Conservation (phyloP, 2,888 invertebrate genomes). For the Aplocera efformata region DNA sequence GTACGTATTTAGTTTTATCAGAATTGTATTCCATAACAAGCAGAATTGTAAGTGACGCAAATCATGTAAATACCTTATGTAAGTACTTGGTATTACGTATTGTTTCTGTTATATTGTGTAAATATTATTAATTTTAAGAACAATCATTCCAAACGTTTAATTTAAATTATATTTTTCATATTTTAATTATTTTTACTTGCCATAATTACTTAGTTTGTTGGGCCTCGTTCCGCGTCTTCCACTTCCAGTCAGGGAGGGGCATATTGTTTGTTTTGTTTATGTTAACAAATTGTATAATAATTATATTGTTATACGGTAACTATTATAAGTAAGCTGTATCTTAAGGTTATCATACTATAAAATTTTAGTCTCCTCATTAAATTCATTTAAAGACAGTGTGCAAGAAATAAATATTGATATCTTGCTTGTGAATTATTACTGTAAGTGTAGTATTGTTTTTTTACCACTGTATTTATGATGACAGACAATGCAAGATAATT, state of each 20-base stretch:
- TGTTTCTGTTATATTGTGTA: conserved; percentile 74
- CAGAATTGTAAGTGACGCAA: conserved; percentile 29
- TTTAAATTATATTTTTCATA: conserved; percentile 70
- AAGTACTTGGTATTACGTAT: conserved; percentile 42
- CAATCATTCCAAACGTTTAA: conserved; percentile 74
- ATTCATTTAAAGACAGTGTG: too few species aligned
- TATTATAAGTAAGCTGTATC: conserved; percentile 43
- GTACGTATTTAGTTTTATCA: conserved; percentile 7
- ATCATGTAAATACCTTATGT: conserved; percentile 45
- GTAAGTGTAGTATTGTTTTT: too few species aligned
- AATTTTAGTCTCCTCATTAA: conserved; percentile 1
- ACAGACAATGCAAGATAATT: too few species aligned
- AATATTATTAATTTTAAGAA: conserved; percentile 62
- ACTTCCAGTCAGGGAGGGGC: conserved; percentile 52
- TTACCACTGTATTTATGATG: too few species aligned
- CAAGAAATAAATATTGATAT: too few species aligned
- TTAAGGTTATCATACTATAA: conserved; percentile 34
- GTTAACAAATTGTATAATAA: conserved; percentile 65
- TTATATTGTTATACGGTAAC: conserved; percentile 57
- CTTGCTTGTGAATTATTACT: too few species aligned
- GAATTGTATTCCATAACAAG: not conserved
- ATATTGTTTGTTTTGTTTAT: conserved; percentile 70
- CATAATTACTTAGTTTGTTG: conserved; percentile 69
- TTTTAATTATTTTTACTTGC: conserved; percentile 71
- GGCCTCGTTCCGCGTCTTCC: conserved; percentile 65